phyloP scores from a whole-genome alignment of 2,888 invertebrate genomes.

The Itoplectis maculator region DNA sequence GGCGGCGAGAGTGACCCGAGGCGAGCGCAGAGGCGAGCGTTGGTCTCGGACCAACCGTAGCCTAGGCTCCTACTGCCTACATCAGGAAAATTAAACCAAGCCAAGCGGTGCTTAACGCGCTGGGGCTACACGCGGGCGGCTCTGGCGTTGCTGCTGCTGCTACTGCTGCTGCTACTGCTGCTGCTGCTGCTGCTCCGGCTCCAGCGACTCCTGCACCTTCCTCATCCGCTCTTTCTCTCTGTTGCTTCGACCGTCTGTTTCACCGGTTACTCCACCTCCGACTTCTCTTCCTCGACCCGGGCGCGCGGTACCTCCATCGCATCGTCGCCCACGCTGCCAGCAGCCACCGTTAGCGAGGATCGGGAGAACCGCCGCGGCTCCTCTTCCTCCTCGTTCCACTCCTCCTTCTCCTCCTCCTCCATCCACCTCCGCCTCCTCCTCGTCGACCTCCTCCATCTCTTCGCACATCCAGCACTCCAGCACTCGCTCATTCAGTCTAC shows the following conservation, averaged over 20 bases:
- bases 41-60: constrained; percentile 77
- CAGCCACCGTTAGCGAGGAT: constrained; percentile 57
- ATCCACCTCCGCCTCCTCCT: constrained; percentile 32
- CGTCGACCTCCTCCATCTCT: constrained; percentile 63
- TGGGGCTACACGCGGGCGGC: constrained; percentile 76
- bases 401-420: constrained; percentile 63
- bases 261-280: constrained; percentile 62
- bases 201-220: constrained; percentile 70
- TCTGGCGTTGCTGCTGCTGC: constrained; percentile 66
- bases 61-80: constrained; percentile 80
- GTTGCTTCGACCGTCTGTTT: constrained; percentile 59
- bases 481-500: constrained; percentile 76
- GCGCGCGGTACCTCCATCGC: constrained; percentile 47
- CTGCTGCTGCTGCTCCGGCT: constrained; percentile 67
- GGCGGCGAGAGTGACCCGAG: constrained; percentile 77
- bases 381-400: constrained; percentile 47
- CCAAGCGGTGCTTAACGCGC: constrained; percentile 84
- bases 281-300: constrained; percentile 61
- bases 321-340: constrained; percentile 56
- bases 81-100: constrained; percentile 85
- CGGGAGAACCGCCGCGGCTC: constrained; percentile 37
- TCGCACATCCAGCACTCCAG: constrained; percentile 68
- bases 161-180: constrained; percentile 67
- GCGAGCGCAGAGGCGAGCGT: constrained; percentile 73
- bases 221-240: constrained; percentile 51